Base-by-base conservation (phyloP, 92 coral and sea anemone species). In the Umimayanthus chanpuru region DNA sequence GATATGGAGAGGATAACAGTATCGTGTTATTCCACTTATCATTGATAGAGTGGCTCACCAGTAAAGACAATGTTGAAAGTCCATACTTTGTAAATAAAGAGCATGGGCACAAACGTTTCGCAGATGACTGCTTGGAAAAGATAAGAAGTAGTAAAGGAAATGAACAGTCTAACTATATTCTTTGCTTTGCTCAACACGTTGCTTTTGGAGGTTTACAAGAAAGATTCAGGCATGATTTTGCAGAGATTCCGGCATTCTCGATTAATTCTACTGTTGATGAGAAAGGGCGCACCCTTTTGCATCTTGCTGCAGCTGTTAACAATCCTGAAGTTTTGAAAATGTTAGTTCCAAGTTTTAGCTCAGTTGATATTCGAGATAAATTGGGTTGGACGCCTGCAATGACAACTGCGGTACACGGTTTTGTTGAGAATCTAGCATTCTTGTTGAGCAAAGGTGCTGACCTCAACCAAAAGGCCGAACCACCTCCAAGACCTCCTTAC, bases 11-110 rank as follows among this genome's bases (percentile, higher is more conserved):
- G 4, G 75, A 91, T 50, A 73, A 64, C 15, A 91, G 85, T 32
- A 66, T 85, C 7, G 32, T 38, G 4, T 56, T 91, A 21, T 91
- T 88, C 49, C 94, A 91, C 77, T 77, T 88, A 76, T 91, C 93
- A 21, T 66, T 91, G 28, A 66, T 77, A 40, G 97, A 94, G 36
- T 94, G 98, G 98, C 87, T 94, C 32, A 89, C 88, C n/a, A 81
- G 89, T 29, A 90, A 93, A 38, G 90, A 86, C 25, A 61, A 61
- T 20, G 85, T 71, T 39, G 55, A 64, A 29, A 38, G 89, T 68
- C 76, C 56, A 21, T 86, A 82, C 44, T 23, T 47, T n/a, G 79
- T 91, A 56, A 76, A 71, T 28, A 76, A 70, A 55, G 30, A 85
- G 21, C 81, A 43, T 4, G 93, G 93, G 16, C 93, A 91, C 79